Percentiles rank a stretch among this genome's conserved stretches.
phyloP scores from a whole-genome alignment of 2,113 vertebrate species.

The Vulpes ferrilata region DNA sequence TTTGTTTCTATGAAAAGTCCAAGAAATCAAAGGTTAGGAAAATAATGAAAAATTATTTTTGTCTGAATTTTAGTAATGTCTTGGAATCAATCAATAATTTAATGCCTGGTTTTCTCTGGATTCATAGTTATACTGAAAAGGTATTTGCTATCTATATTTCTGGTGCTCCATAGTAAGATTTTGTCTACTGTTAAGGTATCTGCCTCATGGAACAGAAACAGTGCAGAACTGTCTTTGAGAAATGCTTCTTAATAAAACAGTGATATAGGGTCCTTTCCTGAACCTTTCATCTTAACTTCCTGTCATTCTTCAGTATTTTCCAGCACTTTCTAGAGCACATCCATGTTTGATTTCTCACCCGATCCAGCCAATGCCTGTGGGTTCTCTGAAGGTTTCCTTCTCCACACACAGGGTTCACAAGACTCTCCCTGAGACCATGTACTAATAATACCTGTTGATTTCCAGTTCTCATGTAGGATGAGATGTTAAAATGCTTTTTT shows the following conservation, averaged over 20 bases:
- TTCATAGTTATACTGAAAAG: background rate
- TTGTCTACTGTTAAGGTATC: background rate
- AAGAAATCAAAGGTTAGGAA: background rate
- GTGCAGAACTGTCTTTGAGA: background rate
- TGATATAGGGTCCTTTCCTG: background rate
- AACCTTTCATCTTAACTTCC: background rate
- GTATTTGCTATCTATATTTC: background rate
- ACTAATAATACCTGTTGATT: background rate
- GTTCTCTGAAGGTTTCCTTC: background rate
- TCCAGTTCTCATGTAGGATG: background rate
- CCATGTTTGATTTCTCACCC: background rate
- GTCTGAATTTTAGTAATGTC: background rate
- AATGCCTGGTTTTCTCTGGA: constrained; percentile 7
- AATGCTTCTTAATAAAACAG: background rate
- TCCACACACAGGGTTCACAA: background rate
- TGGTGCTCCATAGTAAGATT: background rate
- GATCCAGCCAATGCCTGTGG: background rate
- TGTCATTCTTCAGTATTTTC: background rate
- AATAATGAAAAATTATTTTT: background rate
- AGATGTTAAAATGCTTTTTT: background rate
- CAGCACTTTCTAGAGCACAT: background rate
- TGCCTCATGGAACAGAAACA: background rate
- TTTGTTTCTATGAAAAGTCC: background rate
- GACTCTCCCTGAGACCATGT: background rate
- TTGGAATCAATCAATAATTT: background rate